A percentile compares a stretch with the other conserved stretches of the same genome.
These are phyloP conservation scores for Spatula clypeata DNA, from an alignment of 2,797 vertebrate species.

Conservation along the genomic window DNA sequence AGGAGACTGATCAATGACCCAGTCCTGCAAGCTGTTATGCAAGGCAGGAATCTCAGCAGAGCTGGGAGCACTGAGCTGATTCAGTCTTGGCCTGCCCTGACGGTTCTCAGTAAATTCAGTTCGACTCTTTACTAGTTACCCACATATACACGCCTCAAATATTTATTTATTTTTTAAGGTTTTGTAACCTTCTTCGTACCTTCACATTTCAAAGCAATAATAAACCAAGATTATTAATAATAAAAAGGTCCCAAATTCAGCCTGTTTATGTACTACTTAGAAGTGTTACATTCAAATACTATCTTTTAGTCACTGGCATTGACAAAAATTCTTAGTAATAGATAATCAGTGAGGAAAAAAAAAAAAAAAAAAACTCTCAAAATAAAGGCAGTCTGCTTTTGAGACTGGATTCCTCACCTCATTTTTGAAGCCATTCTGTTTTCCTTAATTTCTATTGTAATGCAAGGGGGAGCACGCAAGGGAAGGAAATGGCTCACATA, in stretches of 20 bases:
- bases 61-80: background rate
- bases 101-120: background rate
- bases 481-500: accelerated
- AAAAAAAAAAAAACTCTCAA: background rate
- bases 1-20: background rate
- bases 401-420: background rate
- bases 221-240: background rate
- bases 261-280: background rate
- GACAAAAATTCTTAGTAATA: background rate
- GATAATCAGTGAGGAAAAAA: background rate
- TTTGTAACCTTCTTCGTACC: background rate
- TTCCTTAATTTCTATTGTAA: background rate
- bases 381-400: background rate
- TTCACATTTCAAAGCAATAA: background rate
- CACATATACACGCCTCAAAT: background rate
- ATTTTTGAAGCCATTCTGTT: slow-evolving; percentile 4
- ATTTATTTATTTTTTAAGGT: background rate
- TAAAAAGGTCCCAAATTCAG: background rate
- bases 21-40: background rate
- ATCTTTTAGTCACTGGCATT: background rate
- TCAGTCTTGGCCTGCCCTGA: background rate
- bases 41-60: background rate
- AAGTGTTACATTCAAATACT: background rate
- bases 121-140: background rate
- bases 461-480: background rate